phyloP scores from a whole-genome alignment of 2,113 vertebrate species.

The Pseudopipra pipra region DNA sequence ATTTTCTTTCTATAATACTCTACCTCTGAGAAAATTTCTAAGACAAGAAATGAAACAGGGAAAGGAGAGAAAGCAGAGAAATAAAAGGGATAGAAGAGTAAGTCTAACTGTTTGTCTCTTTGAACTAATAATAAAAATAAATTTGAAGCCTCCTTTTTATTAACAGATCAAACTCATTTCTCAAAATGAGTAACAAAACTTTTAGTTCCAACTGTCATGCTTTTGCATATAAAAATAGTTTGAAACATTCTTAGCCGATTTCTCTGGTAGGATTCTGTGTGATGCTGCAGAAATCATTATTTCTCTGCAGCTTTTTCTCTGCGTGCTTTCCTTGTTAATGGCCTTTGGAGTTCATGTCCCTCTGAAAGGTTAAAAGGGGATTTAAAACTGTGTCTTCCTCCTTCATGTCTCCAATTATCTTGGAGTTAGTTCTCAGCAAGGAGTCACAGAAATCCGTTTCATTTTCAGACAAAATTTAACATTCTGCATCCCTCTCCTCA shows the following conservation, averaged over 20 bases:
- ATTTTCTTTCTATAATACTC: not conserved
- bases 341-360: not conserved
- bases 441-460: not conserved
- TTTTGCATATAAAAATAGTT: not conserved
- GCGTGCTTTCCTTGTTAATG: not conserved
- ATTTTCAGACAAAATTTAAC: not conserved
- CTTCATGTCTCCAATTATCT: not conserved
- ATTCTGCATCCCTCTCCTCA: not conserved
- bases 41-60: not conserved
- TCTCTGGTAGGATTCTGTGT: not conserved
- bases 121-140: conserved; percentile 11
- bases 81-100: not conserved
- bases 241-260: not conserved
- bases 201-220: not conserved
- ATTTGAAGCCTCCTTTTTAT: not conserved
- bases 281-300: not conserved
- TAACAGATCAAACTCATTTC: conserved; percentile 11
- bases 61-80: not conserved
- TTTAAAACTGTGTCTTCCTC: not conserved
- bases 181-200: not conserved
- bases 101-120: not conserved
- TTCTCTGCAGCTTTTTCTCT: not conserved
- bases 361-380: not conserved
- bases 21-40: not conserved
- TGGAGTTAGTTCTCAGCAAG: not conserved